Evolutionary conservation across 2,113 vertebrate species (phyloP).

Genomic region (Rissa tridactyla): DNA sequence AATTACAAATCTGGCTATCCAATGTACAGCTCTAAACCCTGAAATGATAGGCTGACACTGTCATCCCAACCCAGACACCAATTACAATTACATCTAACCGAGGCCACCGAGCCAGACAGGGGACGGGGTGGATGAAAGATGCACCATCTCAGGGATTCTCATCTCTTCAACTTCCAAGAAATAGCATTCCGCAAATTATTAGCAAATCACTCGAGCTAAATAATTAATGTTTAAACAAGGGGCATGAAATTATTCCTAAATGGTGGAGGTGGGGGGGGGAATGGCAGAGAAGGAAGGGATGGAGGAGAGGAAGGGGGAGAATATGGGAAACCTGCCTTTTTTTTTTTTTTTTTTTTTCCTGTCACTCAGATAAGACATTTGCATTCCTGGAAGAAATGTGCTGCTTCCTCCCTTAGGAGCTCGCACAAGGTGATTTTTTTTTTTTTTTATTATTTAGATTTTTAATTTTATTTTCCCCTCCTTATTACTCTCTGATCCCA

Average conservation of each 20-base stretch:
- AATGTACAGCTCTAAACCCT: not conserved
- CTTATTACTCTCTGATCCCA: not conserved
- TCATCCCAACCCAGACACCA: not conserved
- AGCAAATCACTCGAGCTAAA: slow-evolving; percentile 3
- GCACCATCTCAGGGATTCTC: not conserved
- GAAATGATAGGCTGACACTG: slow-evolving; percentile 9
- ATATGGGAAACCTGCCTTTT: not conserved
- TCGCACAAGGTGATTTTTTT: not conserved
- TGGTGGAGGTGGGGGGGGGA: not conserved
- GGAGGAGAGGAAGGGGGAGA: not conserved
- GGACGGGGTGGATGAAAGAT: not conserved
- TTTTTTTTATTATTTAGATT: not conserved
- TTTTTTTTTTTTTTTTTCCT: not conserved
- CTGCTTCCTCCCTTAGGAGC: not conserved
- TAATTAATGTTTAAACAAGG: slow-evolving; percentile 65
- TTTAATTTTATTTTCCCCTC: not conserved
- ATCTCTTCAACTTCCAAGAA: not conserved
- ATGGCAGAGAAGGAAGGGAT: not conserved
- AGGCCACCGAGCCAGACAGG: not conserved
- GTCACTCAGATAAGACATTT: slow-evolving; percentile 52
- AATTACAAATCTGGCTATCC: slow-evolving; percentile 59
- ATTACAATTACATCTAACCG: slow-evolving; percentile 35
- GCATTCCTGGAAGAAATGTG: slow-evolving; percentile 14
- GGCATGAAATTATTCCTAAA: not conserved
- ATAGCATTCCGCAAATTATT: slow-evolving; percentile 19